phyloP scores from a whole-genome alignment of 2,113 vertebrate species.

The Rostratula benghalensis region DNA sequence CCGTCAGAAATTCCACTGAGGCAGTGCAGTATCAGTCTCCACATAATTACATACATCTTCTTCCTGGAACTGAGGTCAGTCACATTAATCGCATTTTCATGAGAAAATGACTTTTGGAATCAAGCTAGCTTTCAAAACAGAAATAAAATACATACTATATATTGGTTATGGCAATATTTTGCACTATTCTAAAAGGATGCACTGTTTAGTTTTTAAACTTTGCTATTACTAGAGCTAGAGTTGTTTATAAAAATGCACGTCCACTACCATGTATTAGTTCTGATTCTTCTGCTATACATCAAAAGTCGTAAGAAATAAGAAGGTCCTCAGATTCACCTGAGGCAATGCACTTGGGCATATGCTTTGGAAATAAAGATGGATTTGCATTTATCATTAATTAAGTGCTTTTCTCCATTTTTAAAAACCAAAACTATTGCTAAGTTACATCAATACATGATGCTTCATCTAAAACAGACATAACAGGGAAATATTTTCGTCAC shows the following conservation, averaged over 20 bases:
- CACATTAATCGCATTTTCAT: constrained; percentile 15
- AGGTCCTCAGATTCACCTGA: not conserved
- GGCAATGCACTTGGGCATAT: not conserved
- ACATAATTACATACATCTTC: constrained; percentile 43
- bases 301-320: not conserved
- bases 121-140: not conserved
- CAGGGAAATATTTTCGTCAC: not conserved
- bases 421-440: not conserved
- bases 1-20: constrained; percentile 58
- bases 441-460: not conserved
- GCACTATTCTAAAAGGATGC: not conserved
- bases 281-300: not conserved
- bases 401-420: not conserved
- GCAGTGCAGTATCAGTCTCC: constrained; percentile 31
- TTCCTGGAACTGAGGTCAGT: constrained; percentile 59
- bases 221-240: not conserved
- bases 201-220: not conserved
- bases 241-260: not conserved
- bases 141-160: not conserved
- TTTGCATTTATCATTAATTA: not conserved
- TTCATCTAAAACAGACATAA: not conserved
- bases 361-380: not conserved
- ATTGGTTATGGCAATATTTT: not conserved
- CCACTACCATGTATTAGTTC: not conserved
- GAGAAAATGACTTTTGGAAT: constrained; percentile 53